Evolutionary conservation across 2,888 invertebrate species (phyloP).

Genomic region (Trichogramma dendrolimi): DNA sequence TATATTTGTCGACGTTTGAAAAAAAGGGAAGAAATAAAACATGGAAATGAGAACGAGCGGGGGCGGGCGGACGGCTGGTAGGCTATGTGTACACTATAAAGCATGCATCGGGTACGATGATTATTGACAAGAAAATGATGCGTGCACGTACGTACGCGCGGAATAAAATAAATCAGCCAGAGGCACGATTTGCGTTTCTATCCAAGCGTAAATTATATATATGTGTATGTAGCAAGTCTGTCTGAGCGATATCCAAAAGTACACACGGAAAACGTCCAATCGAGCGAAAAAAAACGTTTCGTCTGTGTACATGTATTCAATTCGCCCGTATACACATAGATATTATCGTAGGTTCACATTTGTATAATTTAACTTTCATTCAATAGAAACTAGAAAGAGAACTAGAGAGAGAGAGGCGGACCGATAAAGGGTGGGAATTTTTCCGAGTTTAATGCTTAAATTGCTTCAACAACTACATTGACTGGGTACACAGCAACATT

Average conservation of each 20-base stretch:
- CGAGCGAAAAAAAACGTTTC: slow-evolving; percentile 14
- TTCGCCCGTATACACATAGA: slow-evolving; percentile 4
- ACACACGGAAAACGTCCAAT: neutral
- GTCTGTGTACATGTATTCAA: neutral
- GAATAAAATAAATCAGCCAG: slow-evolving; percentile 23
- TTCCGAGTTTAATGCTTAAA: no score
- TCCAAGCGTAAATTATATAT: slow-evolving; percentile 18
- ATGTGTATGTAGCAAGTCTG: slow-evolving; percentile 10
- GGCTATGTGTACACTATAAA: neutral
- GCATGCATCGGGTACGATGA: neutral
- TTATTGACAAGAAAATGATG: slow-evolving; percentile 27
- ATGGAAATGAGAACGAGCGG: neutral
- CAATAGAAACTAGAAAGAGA: no score
- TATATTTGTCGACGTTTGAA: neutral
- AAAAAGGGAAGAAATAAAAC: neutral
- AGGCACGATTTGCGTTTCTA: slow-evolving; percentile 8
- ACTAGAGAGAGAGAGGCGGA: no score
- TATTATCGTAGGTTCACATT: no score
- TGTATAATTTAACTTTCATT: no score
- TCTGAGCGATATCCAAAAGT: neutral
- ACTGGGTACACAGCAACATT: no score
- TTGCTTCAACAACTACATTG: no score
- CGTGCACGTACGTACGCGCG: neutral
- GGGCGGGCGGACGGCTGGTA: neutral
- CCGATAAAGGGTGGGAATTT: no score